These are phyloP conservation scores for Rhopilema esculentum DNA, from an alignment of 30 jellyfish, hydroid and myxozoan genomes.

Conservation along the genomic window DNA sequence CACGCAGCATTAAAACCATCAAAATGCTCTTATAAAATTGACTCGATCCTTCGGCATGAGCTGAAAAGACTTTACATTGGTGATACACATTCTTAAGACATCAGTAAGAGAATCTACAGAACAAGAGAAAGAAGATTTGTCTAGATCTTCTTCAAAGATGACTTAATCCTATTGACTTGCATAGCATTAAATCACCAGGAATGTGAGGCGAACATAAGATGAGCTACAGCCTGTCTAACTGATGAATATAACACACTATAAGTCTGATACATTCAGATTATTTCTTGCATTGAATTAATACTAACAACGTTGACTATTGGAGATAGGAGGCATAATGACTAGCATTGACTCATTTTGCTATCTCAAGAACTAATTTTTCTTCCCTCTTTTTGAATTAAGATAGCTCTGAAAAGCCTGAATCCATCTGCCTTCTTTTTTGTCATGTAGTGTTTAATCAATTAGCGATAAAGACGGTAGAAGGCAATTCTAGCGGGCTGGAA, in stretches of 20 bases:
- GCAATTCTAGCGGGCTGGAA: too few species aligned
- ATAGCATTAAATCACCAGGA: background rate
- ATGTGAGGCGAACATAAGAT: background rate
- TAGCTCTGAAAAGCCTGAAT: too few species aligned
- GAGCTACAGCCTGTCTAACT: background rate
- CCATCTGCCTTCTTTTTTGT: too few species aligned
- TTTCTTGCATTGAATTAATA: background rate
- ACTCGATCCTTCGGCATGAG: background rate
- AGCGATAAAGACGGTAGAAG: too few species aligned
- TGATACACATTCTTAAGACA: background rate
- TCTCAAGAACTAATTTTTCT: too few species aligned
- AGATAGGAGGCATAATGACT: too few species aligned
- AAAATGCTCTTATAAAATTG: background rate
- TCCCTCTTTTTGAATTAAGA: too few species aligned
- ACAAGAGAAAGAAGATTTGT: background rate
- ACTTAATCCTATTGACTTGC: background rate
- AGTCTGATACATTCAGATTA: background rate
- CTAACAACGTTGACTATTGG: background rate
- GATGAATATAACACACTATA: background rate
- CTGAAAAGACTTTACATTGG: background rate
- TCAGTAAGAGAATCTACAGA: background rate
- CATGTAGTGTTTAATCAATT: too few species aligned
- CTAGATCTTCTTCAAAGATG: background rate
- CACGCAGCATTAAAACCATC: slow-evolving; percentile 14
- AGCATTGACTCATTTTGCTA: too few species aligned